These are phyloP conservation scores for Schizopygopsis pylzovi DNA, from an alignment of 2,797 vertebrate species.

Conservation along the genomic window DNA sequence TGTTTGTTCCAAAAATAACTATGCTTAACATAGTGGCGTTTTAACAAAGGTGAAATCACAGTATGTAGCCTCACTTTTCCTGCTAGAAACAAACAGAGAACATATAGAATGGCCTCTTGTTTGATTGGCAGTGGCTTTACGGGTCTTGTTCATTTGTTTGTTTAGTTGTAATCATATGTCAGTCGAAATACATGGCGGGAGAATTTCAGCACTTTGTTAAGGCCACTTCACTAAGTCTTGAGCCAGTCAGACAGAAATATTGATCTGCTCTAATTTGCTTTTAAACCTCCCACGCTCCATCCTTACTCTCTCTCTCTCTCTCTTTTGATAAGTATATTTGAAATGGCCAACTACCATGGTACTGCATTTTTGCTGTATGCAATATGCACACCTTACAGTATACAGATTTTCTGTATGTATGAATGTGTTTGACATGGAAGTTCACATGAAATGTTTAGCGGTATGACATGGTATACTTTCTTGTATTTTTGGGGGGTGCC, in stretches of 20 bases:
- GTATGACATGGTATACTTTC: neutral
- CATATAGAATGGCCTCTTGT: no score
- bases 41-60: neutral
- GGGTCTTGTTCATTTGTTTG: constrained; percentile 5
- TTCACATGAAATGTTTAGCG: neutral
- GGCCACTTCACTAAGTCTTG: constrained; percentile 43
- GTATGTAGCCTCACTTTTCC: neutral
- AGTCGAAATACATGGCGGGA: constrained; percentile 9
- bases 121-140: neutral
- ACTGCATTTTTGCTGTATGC: neutral
- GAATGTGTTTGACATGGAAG: neutral
- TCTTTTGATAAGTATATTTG: neutral
- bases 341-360: neutral
- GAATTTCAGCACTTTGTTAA: constrained; percentile 41
- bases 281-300: constrained; percentile 33
- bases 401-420: neutral
- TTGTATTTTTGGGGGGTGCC: neutral
- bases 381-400: neutral
- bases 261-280: constrained; percentile 48
- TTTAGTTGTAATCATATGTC: constrained; percentile 21
- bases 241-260: constrained; percentile 51
- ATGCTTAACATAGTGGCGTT: neutral
- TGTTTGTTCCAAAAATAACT: constrained; percentile 20
- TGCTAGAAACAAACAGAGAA: neutral
- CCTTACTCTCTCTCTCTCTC: constrained; percentile 4